phyloP scores from a whole-genome alignment of 2,797 vertebrate species.

The Lagorchestes hirsutus region DNA sequence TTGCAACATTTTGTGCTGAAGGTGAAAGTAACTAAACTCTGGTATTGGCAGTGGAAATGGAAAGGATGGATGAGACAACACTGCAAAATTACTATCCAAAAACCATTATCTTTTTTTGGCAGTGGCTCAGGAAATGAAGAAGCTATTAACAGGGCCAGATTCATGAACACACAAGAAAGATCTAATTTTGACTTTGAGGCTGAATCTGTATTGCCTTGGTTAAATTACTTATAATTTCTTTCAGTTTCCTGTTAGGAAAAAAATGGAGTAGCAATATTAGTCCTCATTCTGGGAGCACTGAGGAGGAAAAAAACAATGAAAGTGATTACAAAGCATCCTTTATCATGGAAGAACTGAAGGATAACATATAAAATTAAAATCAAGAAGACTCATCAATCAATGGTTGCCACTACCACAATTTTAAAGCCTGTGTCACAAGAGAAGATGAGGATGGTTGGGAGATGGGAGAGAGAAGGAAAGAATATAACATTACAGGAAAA shows the following conservation, averaged over 20 bases:
- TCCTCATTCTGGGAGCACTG: not conserved
- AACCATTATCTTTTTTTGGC: not conserved
- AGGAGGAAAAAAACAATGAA: slow-evolving; percentile 1
- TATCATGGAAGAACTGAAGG: not conserved
- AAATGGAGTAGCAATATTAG: slow-evolving; percentile 4
- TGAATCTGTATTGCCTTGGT: not conserved
- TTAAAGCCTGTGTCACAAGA: slow-evolving; percentile 5
- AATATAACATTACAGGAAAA: not conserved
- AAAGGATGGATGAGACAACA: not conserved
- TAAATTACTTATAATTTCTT: slow-evolving; percentile 1
- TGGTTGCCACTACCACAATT: not conserved
- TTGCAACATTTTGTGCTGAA: not conserved
- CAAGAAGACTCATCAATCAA: slow-evolving; percentile 6
- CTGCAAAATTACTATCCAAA: not conserved
- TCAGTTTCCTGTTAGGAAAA: slow-evolving; percentile 16
- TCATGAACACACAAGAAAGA: slow-evolving; percentile 10
- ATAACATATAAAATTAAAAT: not conserved
- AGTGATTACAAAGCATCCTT: not conserved
- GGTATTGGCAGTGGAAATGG: not conserved
- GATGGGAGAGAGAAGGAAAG: not conserved
- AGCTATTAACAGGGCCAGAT: not conserved
- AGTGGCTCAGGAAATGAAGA: slow-evolving; percentile 2
- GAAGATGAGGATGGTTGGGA: not conserved
- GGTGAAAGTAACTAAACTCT: not conserved
- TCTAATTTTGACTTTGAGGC: not conserved